Base-by-base conservation (phyloP, 2,113 vertebrate species). In the Varanus salvator region DNA sequence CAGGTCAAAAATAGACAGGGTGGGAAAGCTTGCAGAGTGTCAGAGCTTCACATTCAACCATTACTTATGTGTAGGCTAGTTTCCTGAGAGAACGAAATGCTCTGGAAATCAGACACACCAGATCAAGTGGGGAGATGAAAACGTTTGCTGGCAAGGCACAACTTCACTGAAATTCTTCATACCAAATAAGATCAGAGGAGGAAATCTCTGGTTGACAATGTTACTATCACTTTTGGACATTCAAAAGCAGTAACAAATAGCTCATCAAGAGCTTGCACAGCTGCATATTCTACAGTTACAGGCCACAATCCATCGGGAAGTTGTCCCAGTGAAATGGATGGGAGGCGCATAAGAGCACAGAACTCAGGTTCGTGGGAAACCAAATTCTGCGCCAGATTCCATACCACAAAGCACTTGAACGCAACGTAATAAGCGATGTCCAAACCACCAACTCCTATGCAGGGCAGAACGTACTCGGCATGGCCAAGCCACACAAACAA, bases 1-100 rank as follows among this genome's bases (percentile, higher is more conserved):
- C 90, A 91, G 54, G 27, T 93, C 80, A 64, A 87, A 95, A 95
- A 95, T 89, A 96, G 90, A 9, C 80, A 52, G 25, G 7, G 21
- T 91, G 83, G 84, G 89, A 95, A 94, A 93, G 77, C 66, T 87
- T 93, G 60, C 72, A 77, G 29, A 92, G 68, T 44, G 34, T 60
- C n/a, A 17, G 71, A 60, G 12, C 85, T 91, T 6, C 83, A 85
- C n/a, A 85, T 4, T 34, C 38, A 86, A 82, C 25, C 29, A 90
- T 74, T 72, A 74, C 69, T 34, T 90, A 54, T 71, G 90, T 0
- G 0, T 31, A 29, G 1, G 60, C 15, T n/a, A 1, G 68, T 90
- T 93, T 91, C 88, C 60, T 57, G 75, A 17, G 88, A 80, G 25
- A 25, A 60, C 1, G 3, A n/a, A 52, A 21, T 72, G 90, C 91